Conservation (phyloP, 2,888 invertebrate species). For the Ophioninae sp. region DNA sequence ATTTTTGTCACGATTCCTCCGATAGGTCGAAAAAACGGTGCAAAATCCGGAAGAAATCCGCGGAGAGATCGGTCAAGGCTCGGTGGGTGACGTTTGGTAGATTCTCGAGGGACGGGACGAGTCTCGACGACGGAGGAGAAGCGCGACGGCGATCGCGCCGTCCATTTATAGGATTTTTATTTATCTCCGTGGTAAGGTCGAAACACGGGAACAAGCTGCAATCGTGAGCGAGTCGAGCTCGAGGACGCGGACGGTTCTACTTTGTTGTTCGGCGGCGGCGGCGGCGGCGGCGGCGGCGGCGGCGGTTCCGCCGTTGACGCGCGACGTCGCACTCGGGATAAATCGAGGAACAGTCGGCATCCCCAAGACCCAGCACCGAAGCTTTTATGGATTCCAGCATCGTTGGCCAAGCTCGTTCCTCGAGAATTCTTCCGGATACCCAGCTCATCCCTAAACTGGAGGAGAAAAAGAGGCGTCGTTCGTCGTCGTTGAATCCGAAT, state of each 20-base stretch:
- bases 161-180: too few relatives aligned
- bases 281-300: slow-evolving; percentile 78
- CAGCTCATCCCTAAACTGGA: slow-evolving; percentile 89
- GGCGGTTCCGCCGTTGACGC: slow-evolving; percentile 77
- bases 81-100: not conserved
- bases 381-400: slow-evolving; percentile 86
- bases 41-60: not conserved
- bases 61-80: slow-evolving; percentile 16
- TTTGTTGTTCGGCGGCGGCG: slow-evolving; percentile 77
- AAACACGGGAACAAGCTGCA: too few relatives aligned
- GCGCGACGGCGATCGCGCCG: too few relatives aligned
- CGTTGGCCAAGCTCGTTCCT: slow-evolving; percentile 80
- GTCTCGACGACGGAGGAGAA: too few relatives aligned
- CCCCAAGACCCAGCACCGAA: slow-evolving; percentile 86
- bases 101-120: too few relatives aligned
- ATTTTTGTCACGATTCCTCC: slow-evolving; percentile 18
- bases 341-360: slow-evolving; percentile 84
- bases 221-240: not conserved
- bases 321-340: slow-evolving; percentile 84
- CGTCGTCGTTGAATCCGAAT: too few relatives aligned
- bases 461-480: not conserved
- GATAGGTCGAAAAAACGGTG: slow-evolving; percentile 11
- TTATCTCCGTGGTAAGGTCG: not conserved
- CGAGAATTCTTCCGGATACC: slow-evolving; percentile 84
- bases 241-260: slow-evolving; percentile 34